A percentile compares a stretch with the other conserved stretches of the same genome.
These are phyloP conservation scores for Drosophila aff. DNA, from an alignment of 1,140 invertebrate species.

Conservation along the genomic window DNA sequence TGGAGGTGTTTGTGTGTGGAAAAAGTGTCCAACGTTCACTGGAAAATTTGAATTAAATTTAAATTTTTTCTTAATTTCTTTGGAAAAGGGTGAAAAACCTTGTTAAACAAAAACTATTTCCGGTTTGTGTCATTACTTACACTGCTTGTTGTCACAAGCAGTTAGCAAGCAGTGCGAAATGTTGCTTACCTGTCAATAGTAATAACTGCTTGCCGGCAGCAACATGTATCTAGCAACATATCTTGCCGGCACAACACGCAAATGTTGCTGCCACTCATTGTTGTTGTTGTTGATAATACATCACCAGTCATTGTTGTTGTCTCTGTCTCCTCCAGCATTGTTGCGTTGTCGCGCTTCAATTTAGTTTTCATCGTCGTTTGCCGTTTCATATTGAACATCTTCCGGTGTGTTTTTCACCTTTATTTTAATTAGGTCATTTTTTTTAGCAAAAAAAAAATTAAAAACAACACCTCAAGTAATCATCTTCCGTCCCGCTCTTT, in stretches of 20 bases:
- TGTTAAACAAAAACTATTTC: not conserved
- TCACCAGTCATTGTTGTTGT: conserved; percentile 10
- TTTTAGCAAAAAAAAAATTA: not conserved
- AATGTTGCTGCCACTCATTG: conserved; percentile 45
- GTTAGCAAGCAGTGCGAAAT: not conserved
- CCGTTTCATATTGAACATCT: conserved; percentile 41
- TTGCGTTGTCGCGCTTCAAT: conserved; percentile 18
- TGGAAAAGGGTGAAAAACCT: not conserved
- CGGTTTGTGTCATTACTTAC: not conserved
- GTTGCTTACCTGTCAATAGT: conserved; percentile 40
- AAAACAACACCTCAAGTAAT: conserved; percentile 41
- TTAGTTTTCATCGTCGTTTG: conserved; percentile 25
- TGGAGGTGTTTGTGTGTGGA: conserved; percentile 1
- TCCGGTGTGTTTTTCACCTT: conserved; percentile 23
- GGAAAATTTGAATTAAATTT: not conserved
- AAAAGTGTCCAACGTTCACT: conserved; percentile 1
- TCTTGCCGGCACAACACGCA: conserved; percentile 61
- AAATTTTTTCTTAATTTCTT: not conserved
- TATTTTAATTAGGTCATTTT: conserved; percentile 8
- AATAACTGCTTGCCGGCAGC: conserved; percentile 47
- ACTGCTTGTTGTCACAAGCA: conserved; percentile 9
- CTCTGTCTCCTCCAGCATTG: conserved; percentile 5
- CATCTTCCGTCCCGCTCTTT: conserved; percentile 37
- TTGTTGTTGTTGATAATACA: conserved; percentile 23
- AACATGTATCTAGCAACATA: conserved; percentile 45